phyloP scores from a whole-genome alignment of 1,140 invertebrate genomes.

The Brachionus rubens region DNA sequence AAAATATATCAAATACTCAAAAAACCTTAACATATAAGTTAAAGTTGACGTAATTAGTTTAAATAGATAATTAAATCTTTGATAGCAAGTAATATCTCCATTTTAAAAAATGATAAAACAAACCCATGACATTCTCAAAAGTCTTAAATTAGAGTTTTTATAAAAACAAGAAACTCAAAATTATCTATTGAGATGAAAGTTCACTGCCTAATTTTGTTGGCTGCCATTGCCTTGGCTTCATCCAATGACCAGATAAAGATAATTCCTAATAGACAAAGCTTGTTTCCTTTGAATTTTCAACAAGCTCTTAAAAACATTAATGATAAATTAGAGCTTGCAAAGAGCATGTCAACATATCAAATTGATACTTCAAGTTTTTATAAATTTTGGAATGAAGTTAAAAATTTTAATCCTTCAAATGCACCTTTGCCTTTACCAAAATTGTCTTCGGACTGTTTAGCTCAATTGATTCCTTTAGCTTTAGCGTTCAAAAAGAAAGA shows the following conservation, averaged over 20 bases:
- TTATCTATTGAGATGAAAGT: neutral
- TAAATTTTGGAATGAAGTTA: neutral
- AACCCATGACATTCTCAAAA: too few relatives aligned
- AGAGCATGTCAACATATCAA: neutral
- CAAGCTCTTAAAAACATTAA: neutral
- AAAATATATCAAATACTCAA: too few relatives aligned
- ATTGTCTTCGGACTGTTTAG: neutral
- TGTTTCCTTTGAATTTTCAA: neutral
- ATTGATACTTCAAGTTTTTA: neutral
- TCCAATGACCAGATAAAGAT: neutral
- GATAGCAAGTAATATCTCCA: too few relatives aligned
- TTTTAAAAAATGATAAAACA: too few relatives aligned
- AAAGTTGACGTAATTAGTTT: too few relatives aligned
- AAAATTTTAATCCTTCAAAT: neutral
- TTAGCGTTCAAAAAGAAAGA: neutral
- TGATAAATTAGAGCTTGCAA: neutral
- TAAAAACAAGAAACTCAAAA: neutral
- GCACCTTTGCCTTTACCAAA: neutral
- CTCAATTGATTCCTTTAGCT: constrained; percentile 4
- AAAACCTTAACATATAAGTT: too few relatives aligned
- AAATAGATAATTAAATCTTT: too few relatives aligned
- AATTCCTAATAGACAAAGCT: neutral
- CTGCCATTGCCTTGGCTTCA: neutral
- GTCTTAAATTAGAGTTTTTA: too few relatives aligned
- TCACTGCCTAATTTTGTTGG: neutral